A percentile compares a stretch with the other conserved stretches of the same genome.
Conservation (phyloP, 2,888 invertebrate genomes). For the Scotopteryx bipunctaria region DNA sequence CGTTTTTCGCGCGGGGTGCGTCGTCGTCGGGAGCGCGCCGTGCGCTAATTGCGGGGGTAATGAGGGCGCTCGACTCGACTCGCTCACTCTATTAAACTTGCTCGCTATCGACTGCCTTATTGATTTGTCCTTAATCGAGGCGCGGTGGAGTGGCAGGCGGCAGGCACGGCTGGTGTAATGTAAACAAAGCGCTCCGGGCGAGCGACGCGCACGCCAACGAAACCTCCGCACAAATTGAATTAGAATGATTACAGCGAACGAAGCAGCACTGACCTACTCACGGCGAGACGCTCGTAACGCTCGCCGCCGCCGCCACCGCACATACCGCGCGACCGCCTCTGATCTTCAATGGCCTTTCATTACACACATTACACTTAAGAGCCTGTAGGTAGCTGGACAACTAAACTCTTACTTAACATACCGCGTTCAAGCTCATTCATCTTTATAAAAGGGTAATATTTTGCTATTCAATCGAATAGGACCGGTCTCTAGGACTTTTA, state of each 20-base stretch:
- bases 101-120: constrained; percentile 81
- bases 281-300: constrained; percentile 33
- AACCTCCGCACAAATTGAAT: constrained; percentile 69
- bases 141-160: constrained; percentile 59
- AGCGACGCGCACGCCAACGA: constrained; percentile 46
- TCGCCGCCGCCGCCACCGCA: constrained; percentile 28
- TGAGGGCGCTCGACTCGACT: constrained; percentile 81
- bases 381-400: constrained; percentile 37
- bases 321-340: constrained; percentile 34
- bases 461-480: constrained; percentile 9
- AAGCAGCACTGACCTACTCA: constrained; percentile 41
- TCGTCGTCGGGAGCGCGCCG: constrained; percentile 78
- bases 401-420: constrained; percentile 34
- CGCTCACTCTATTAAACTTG: constrained; percentile 82
- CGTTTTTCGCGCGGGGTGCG: constrained; percentile 84
- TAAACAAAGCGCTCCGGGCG: constrained; percentile 65
- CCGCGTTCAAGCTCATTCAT: constrained; percentile 24
- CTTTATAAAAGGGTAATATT: constrained; percentile 16
- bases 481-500: neutral
- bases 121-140: constrained; percentile 80
- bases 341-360: constrained; percentile 41
- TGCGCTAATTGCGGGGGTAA: constrained; percentile 84
- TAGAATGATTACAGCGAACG: constrained; percentile 66
- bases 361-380: constrained; percentile 37
- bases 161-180: constrained; percentile 55